Evolutionary conservation across 1,140 invertebrate genomes (phyloP), one percentile per base, ranked within the genome.

Genomic region (Drosophila elegans): DNA sequence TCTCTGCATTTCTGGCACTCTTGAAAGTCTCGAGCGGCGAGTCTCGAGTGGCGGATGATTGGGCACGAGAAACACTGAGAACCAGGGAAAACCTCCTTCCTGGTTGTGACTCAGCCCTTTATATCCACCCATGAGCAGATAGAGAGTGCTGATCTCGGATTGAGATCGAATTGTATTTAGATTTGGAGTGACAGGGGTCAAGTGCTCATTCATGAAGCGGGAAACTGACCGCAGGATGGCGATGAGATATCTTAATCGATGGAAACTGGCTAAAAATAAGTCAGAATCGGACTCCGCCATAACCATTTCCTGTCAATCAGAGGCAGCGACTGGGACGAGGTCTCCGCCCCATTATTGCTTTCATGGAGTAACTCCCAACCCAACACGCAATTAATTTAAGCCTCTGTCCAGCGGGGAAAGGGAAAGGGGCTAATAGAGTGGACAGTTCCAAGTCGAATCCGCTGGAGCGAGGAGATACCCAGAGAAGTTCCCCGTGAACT

Each of bases 331-430:
- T 78, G 60, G 54, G 77, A 61, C 61, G 49, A 71, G 56, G 13
- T 46, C 48, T 69, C 62, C 54, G 41, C 78, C 68, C 48, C 68
- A 48, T 57, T 57, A 69, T 48, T 54, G 59, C 69, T 68, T 73
- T 60, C 67, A 67, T 46, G 36, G 45, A 29, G 38, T 44, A 34
- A 21, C 61, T 72, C 1, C 16, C 16, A 21, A 21, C 63, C 78
- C 69, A 76, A 72, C 80, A 83, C 79, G 72, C 79, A 80, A 88
- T 88, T 88, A 88, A 88, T 88, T 88, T 88, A 76, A 62, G 46
- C 72, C 60, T 61, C 48, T 60, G 63, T 52, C 60, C 46, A 62
- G 25, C 29, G 5, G 10, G 71, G 74, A 34, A 36, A 7, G 10
- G 71, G 74, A 34, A 36, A 7, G n/a, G 57, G 57, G 69, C 3